phyloP scores from a whole-genome alignment of 1,140 invertebrate genomes.

The Cydia amplana region DNA sequence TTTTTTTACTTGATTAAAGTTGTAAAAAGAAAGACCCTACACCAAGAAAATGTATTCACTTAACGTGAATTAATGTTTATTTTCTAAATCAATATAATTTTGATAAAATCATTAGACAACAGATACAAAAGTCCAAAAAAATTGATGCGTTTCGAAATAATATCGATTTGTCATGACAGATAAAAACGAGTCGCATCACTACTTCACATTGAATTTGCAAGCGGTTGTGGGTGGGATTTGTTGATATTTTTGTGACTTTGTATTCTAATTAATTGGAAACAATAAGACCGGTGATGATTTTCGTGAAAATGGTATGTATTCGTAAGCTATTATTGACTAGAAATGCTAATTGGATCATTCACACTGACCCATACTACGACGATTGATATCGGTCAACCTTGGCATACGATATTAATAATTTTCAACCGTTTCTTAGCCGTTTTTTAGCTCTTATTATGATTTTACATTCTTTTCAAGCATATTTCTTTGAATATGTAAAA shows the following conservation, averaged over 20 bases:
- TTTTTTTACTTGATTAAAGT: not conserved
- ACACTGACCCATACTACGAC: not conserved
- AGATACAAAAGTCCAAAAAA: not conserved
- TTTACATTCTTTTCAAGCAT: not conserved
- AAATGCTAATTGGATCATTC: not conserved
- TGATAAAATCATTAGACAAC: not conserved
- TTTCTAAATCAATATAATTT: not conserved
- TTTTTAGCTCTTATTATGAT: not conserved
- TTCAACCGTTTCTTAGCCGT: slow-evolving; percentile 1
- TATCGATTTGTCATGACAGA: slow-evolving; percentile 19
- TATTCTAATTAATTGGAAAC: slow-evolving; percentile 44
- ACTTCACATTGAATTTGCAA: slow-evolving; percentile 51
- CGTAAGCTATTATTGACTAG: not conserved
- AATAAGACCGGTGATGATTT: slow-evolving; percentile 46
- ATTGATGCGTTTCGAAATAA: not conserved
- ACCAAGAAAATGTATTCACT: not conserved
- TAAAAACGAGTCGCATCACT: slow-evolving; percentile 35
- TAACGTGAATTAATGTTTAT: not conserved
- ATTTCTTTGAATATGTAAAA: not conserved
- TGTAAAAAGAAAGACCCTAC: not conserved
- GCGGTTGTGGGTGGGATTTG: slow-evolving; percentile 63
- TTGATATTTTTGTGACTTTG: slow-evolving; percentile 59
- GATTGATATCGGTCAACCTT: slow-evolving; percentile 22
- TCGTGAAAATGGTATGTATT: slow-evolving; percentile 57
- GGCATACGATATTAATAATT: slow-evolving; percentile 4